Conservation (phyloP, 1,140 invertebrate genomes). For the Aradophagus sp. region DNA sequence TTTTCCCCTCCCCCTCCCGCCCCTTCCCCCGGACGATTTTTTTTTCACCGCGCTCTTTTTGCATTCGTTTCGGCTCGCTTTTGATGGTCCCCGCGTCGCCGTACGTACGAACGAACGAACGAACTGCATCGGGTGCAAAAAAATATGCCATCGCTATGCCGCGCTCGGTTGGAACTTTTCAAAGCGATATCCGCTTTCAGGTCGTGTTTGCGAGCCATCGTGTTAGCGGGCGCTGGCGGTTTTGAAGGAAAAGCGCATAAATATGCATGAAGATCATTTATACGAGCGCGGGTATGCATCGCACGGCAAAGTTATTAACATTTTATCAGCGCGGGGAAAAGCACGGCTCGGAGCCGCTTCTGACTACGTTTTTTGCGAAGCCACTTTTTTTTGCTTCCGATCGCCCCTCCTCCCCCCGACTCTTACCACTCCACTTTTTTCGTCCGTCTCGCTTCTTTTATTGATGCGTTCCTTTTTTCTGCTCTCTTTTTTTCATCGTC, state of each 20-base stretch:
- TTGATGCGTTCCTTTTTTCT: slow-evolving; percentile 27
- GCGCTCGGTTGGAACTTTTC: slow-evolving; percentile 67
- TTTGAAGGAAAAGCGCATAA: slow-evolving; percentile 72
- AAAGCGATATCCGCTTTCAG: slow-evolving; percentile 70
- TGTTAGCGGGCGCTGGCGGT: slow-evolving; percentile 67
- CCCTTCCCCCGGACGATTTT: no score
- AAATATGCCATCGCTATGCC: slow-evolving; percentile 52
- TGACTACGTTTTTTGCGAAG: slow-evolving; percentile 28
- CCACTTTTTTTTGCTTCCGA: slow-evolving; percentile 10
- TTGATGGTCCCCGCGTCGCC: slow-evolving; percentile 56
- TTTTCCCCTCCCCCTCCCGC: no score
- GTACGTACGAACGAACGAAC: slow-evolving; percentile 35
- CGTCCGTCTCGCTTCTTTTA: slow-evolving; percentile 14
- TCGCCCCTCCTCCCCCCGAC: slow-evolving; percentile 16
- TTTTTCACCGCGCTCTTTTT: no score
- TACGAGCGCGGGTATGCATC: slow-evolving; percentile 61
- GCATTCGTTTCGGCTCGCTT: slow-evolving; percentile 58
- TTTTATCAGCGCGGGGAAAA: slow-evolving; percentile 63
- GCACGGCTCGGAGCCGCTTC: slow-evolving; percentile 8
- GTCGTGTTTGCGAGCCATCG: slow-evolving; percentile 66
- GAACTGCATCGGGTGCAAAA: slow-evolving; percentile 47
- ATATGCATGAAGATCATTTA: slow-evolving; percentile 75
- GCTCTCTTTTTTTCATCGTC: no score
- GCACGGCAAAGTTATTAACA: slow-evolving; percentile 67
- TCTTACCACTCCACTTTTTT: slow-evolving; percentile 17